Conservation (phyloP, 2,113 vertebrate genomes). For the Potamarius usumacintae region DNA sequence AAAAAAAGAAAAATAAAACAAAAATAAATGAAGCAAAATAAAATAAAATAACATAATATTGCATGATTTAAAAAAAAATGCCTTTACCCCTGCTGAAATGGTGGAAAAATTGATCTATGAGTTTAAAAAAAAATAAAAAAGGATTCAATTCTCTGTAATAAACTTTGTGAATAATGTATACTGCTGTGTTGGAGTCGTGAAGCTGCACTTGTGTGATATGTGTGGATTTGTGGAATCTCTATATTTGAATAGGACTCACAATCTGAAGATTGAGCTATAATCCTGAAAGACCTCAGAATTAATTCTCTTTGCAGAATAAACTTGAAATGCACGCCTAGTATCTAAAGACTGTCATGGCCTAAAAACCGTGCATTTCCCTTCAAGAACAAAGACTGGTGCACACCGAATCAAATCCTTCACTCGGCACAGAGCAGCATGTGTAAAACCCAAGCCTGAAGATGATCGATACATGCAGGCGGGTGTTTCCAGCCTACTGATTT, state of each 20-base stretch:
- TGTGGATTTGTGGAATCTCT: neutral
- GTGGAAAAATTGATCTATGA: neutral
- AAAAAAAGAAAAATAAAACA: neutral
- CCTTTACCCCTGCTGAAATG: neutral
- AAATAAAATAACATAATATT: neutral
- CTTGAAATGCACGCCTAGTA: neutral
- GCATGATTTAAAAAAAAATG: neutral
- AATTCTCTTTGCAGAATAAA: neutral
- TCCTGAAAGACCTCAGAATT: neutral
- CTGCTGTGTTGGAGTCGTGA: neutral
- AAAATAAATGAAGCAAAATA: neutral
- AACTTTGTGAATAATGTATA: neutral
- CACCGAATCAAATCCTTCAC: neutral
- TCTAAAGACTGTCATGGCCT: neutral
- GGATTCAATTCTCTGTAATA: neutral
- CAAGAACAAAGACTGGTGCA: neutral
- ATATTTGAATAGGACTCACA: neutral
- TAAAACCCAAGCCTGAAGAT: neutral
- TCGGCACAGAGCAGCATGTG: neutral
- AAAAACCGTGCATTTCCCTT: neutral
- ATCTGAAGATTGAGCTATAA: neutral
- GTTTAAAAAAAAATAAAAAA: too few species aligned
- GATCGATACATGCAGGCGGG: neutral
- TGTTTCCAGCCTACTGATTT: neutral
- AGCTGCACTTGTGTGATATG: neutral